Conservation (phyloP, 2,113 vertebrate genomes). For the Empidonax alnorum region DNA sequence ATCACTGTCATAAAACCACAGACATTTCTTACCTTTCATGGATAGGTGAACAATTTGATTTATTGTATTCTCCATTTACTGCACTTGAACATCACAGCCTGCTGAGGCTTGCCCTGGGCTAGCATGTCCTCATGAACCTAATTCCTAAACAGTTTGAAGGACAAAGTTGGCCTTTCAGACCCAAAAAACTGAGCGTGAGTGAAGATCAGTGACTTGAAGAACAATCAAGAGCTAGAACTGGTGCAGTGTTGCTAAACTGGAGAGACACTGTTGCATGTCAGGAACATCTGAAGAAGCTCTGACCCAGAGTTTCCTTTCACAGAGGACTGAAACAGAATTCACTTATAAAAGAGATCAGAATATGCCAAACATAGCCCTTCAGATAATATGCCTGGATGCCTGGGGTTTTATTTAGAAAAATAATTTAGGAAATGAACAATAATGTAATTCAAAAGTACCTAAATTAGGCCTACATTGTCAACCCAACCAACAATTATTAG, state of each 20-base stretch:
- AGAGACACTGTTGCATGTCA: not conserved
- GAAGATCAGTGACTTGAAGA: not conserved
- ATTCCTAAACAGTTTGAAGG: not conserved
- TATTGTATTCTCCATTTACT: not conserved
- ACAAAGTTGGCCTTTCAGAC: not conserved
- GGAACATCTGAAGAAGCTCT: not conserved
- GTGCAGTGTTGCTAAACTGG: not conserved
- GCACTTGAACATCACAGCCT: not conserved
- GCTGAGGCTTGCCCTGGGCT: not conserved
- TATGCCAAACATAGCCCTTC: not conserved
- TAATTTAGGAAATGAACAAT: not conserved
- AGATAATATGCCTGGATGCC: not conserved
- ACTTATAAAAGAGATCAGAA: not conserved
- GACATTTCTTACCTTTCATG: conserved; percentile 38
- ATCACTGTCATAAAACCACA: not conserved
- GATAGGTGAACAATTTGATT: not conserved
- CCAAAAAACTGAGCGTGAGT: not conserved
- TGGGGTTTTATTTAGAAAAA: not conserved
- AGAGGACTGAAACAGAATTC: not conserved
- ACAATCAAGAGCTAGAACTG: accelerated
- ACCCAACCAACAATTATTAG: accelerated
- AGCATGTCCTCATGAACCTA: not conserved
- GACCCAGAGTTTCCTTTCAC: not conserved
- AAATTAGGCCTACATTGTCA: not conserved
- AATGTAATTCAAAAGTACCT: not conserved